A percentile compares a stretch with the other conserved stretches of the same genome.
Conservation (phyloP, 92 coral and sea anemone genomes). For the Porites cylindrica region DNA sequence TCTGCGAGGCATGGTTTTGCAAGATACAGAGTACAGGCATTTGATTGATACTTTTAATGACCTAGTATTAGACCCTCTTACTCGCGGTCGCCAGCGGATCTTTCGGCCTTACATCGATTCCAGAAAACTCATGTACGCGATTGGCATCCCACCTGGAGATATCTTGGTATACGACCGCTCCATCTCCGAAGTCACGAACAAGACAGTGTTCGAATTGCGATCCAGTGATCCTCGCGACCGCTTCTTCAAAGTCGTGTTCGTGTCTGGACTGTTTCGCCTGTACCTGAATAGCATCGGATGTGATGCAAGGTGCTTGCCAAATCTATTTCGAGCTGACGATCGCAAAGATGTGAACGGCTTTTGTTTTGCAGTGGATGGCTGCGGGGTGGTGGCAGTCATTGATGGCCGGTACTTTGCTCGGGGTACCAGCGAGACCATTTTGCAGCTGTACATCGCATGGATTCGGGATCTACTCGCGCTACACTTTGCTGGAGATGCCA, state of each 20-base stretch:
- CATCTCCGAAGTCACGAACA: not conserved
- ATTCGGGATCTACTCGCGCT: not conserved
- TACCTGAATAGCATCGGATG: slow-evolving; percentile 13
- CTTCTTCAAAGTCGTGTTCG: slow-evolving; percentile 16
- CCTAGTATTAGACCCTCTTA: slow-evolving; percentile 1
- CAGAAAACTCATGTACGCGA: slow-evolving; percentile 18
- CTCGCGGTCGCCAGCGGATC: not conserved
- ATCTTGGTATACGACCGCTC: not conserved
- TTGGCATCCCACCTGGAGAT: not conserved
- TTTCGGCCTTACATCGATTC: slow-evolving; percentile 6
- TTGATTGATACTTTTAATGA: not conserved
- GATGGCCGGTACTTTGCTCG: not conserved
- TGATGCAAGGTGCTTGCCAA: not conserved
- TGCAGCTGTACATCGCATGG: slow-evolving; percentile 14
- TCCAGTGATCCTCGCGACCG: not conserved
- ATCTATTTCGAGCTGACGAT: slow-evolving; percentile 3
- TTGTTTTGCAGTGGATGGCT: not conserved
- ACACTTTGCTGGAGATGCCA: not conserved
- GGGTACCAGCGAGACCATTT: not conserved
- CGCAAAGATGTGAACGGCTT: not conserved
- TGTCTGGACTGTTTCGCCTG: not conserved
- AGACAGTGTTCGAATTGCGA: not conserved
- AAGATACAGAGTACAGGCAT: not conserved
- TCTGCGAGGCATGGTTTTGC: not conserved
- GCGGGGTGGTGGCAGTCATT: not conserved